A percentile compares a stretch with the other conserved stretches of the same genome.
phyloP scores from a whole-genome alignment of 2,888 invertebrate species.

The Troides helena region DNA sequence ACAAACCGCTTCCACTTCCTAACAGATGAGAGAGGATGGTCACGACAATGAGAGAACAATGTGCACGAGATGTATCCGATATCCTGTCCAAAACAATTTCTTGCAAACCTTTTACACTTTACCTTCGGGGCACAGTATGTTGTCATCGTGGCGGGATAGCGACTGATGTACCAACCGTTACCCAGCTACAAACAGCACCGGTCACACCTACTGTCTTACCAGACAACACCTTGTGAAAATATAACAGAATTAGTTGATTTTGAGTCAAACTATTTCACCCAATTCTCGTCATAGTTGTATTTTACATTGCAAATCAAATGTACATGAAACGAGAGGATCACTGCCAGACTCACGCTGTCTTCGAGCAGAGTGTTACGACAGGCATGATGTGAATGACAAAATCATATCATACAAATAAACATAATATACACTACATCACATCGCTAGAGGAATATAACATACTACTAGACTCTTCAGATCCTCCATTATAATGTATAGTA shows the following conservation, averaged over 20 bases:
- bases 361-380: slow-evolving; percentile 57
- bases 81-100: slow-evolving; percentile 65
- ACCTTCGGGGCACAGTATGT: slow-evolving; percentile 64
- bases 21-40: slow-evolving; percentile 67
- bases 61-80: slow-evolving; percentile 63
- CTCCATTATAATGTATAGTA: slow-evolving; percentile 57
- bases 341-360: slow-evolving; percentile 60
- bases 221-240: slow-evolving; percentile 81
- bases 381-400: slow-evolving; percentile 62
- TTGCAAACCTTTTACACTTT: slow-evolving; percentile 76
- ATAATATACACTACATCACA: slow-evolving; percentile 61
- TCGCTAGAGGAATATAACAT: slow-evolving; percentile 57
- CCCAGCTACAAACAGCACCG: slow-evolving; percentile 71
- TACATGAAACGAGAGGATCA: slow-evolving; percentile 66
- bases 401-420: slow-evolving; percentile 57
- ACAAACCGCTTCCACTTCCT: slow-evolving; percentile 73
- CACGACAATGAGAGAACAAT: slow-evolving; percentile 69
- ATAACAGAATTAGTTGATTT: slow-evolving; percentile 80
- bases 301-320: slow-evolving; percentile 55
- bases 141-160: slow-evolving; percentile 63
- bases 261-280: slow-evolving; percentile 71
- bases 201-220: slow-evolving; percentile 79
- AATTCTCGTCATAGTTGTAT: slow-evolving; percentile 55
- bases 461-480: slow-evolving; percentile 64
- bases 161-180: slow-evolving; percentile 71